Evolutionary conservation across 2,888 invertebrate species (phyloP).

Genomic region (Chloroclystis v-ata): DNA sequence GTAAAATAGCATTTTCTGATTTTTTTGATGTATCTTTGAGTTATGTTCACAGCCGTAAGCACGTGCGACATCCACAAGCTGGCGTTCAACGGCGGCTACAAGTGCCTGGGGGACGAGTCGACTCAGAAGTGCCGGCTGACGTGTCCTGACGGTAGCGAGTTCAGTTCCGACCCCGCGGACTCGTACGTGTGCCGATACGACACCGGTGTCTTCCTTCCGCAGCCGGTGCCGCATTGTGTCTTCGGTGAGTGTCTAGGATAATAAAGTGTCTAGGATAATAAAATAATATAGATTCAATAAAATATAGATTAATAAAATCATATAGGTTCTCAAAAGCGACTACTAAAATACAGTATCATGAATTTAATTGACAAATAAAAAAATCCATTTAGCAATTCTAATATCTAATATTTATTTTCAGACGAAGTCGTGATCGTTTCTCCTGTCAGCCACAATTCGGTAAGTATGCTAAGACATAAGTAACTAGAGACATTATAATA

Average conservation of each 20-base stretch:
- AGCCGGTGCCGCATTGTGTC: conserved; percentile 85
- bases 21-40: too few relatives aligned
- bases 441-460: not conserved
- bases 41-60: conserved; percentile 64
- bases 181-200: conserved; percentile 83
- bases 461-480: too few relatives aligned
- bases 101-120: conserved; percentile 81
- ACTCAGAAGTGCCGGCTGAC: conserved; percentile 80
- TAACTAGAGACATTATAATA: too few relatives aligned
- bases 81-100: conserved; percentile 86
- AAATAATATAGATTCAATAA: too few relatives aligned
- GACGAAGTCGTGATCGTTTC: too few relatives aligned
- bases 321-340: too few relatives aligned
- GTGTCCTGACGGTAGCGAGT: conserved; percentile 82
- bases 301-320: too few relatives aligned
- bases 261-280: not conserved
- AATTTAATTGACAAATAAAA: too few relatives aligned
- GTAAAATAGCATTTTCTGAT: too few relatives aligned
- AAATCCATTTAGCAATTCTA: too few relatives aligned
- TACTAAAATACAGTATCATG: too few relatives aligned
- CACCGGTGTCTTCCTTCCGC: conserved; percentile 81
- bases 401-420: too few relatives aligned
- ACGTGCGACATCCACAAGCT: conserved; percentile 80
- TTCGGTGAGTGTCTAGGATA: conserved; percentile 67
- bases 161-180: conserved; percentile 79